A percentile compares a stretch with the other conserved stretches of the same genome.
These are phyloP conservation scores for Perizoma flavofasciatum DNA, from an alignment of 2,888 invertebrate species.

Conservation along the genomic window DNA sequence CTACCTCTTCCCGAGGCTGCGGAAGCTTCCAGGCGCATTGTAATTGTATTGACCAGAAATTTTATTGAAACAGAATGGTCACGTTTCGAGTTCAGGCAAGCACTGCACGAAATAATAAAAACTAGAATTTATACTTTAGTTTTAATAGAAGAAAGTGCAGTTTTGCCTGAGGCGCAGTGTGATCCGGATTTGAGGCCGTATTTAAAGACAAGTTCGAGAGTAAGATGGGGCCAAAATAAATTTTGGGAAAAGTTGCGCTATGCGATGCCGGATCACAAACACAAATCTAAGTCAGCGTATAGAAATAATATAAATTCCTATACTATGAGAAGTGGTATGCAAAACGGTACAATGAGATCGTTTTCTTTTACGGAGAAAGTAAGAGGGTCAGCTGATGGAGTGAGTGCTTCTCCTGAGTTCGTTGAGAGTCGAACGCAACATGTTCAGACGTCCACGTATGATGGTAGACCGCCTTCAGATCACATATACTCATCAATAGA, in stretches of 20 bases:
- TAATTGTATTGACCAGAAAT: conserved; percentile 93
- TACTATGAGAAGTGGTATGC: conserved; percentile 86
- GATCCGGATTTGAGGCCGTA: conserved; percentile 95
- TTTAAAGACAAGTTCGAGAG: conserved; percentile 92
- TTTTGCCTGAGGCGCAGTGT: conserved; percentile 91
- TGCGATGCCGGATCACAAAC: conserved; percentile 90
- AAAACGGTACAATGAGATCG: conserved; percentile 85
- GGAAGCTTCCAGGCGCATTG: conserved; percentile 92
- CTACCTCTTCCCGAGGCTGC: conserved; percentile 94
- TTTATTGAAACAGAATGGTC: conserved; percentile 97
- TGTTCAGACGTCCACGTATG: conserved; percentile 72
- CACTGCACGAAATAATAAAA: conserved; percentile 93
- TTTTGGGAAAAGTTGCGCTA: conserved; percentile 97
- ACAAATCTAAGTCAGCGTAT: conserved; percentile 83
- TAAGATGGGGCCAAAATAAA: conserved; percentile 94
- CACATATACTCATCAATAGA: conserved; percentile 96
- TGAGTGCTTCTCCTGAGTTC: conserved; percentile 87
- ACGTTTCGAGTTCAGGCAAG: conserved; percentile 94
- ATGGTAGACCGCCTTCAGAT: conserved; percentile 91
- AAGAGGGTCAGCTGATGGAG: conserved; percentile 62
- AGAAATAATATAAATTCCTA: conserved; percentile 93
- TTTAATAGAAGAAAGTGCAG: conserved; percentile 92
- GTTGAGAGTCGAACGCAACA: conserved; percentile 65
- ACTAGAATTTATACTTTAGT: conserved; percentile 93
- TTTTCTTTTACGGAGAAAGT: conserved; percentile 84